Evolutionary conservation across 2,888 invertebrate genomes (phyloP).

Genomic region (Drosophila neutralis): DNA sequence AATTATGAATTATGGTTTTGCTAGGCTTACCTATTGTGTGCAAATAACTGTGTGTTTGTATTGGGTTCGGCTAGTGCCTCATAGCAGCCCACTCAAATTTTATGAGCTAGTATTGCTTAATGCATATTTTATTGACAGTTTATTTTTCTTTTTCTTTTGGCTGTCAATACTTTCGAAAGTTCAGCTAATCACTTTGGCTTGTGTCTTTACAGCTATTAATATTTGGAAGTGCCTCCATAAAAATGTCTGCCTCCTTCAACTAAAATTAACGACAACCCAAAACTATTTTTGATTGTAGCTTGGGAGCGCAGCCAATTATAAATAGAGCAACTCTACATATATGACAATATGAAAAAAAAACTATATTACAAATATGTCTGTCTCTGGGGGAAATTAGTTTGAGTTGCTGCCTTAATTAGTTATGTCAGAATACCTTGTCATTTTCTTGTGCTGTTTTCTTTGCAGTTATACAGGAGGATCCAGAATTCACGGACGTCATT

Average conservation of each 20-base stretch:
- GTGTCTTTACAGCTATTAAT: conserved; percentile 38
- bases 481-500: conserved; percentile 95
- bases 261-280: conserved; percentile 20
- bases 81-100: conserved; percentile 3
- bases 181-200: conserved; percentile 38
- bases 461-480: conserved; percentile 92
- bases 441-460: conserved; percentile 82
- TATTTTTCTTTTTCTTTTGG: conserved; percentile 5
- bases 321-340: neutral
- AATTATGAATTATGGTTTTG: conserved; percentile 72
- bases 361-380: neutral
- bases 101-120: conserved; percentile 18
- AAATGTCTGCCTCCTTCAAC: conserved; percentile 27
- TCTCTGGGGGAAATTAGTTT: conserved; percentile 13
- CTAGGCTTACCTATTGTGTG: conserved; percentile 16
- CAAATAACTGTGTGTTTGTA: neutral
- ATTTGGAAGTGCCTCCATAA: conserved; percentile 46
- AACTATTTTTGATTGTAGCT: neutral
- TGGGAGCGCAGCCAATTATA: conserved; percentile 18
- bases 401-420: conserved; percentile 34
- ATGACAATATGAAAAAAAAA: neutral
- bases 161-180: conserved; percentile 47
- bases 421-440: conserved; percentile 10
- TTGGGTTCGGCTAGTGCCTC: neutral
- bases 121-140: conserved; percentile 48